Conservation (phyloP, 2,888 invertebrate genomes). For the Trileptium ribeirensis region DNA sequence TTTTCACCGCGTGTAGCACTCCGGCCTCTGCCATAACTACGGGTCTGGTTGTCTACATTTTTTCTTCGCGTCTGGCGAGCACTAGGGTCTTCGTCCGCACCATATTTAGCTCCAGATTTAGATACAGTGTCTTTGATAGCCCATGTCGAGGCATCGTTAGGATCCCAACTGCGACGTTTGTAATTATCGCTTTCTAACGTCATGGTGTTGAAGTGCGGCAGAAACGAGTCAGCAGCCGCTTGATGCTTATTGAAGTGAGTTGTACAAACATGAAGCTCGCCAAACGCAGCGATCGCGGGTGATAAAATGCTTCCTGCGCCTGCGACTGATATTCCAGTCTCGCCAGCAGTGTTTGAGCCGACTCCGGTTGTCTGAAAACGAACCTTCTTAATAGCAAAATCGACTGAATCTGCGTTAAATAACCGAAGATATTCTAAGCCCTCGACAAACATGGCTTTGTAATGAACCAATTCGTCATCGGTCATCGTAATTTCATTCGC, state of each 20-base stretch:
- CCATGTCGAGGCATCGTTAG: constrained; percentile 3
- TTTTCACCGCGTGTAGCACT: background rate
- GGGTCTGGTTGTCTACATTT: background rate
- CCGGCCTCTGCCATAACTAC: background rate
- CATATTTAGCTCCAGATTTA: background rate
- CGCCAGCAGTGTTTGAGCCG: constrained; percentile 60
- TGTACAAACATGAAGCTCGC: constrained; percentile 73
- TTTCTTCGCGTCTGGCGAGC: background rate
- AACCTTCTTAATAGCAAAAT: constrained; percentile 47
- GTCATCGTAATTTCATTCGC: constrained; percentile 55
- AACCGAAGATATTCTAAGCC: constrained; percentile 86
- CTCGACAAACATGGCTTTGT: constrained; percentile 89
- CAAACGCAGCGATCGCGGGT: constrained; percentile 76
- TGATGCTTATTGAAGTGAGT: constrained; percentile 50
- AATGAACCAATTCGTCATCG: constrained; percentile 80
- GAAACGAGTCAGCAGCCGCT: background rate
- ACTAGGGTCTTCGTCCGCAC: background rate
- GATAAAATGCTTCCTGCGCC: constrained; percentile 78
- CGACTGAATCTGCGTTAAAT: constrained; percentile 74
- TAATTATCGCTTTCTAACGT: constrained; percentile 3
- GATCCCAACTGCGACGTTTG: constrained; percentile 13
- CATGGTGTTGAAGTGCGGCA: background rate
- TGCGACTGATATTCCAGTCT: background rate
- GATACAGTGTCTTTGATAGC: background rate
- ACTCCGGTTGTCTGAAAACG: constrained; percentile 55